phyloP scores from a whole-genome alignment of 2,113 vertebrate genomes.

The Urocynchramus pylzowi region DNA sequence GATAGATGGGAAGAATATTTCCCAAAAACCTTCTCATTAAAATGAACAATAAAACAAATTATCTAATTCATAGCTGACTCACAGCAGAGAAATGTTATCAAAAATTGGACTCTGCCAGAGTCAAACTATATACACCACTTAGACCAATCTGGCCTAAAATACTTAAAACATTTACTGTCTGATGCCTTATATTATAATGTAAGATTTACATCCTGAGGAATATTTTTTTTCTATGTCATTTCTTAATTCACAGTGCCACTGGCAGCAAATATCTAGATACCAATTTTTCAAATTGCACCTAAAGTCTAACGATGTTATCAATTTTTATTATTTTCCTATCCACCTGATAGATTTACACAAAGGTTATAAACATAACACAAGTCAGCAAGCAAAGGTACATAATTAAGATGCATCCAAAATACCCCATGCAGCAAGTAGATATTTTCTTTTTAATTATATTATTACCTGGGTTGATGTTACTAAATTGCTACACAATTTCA shows the following conservation, averaged over 20 bases:
- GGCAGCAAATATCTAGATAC: slow-evolving; percentile 47
- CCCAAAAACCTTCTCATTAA: neutral
- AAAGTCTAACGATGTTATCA: slow-evolving; percentile 54
- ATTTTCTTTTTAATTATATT: slow-evolving; percentile 81
- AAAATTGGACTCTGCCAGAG: neutral
- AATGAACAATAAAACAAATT: slow-evolving; percentile 29
- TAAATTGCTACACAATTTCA: slow-evolving; percentile 75
- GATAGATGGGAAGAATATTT: neutral
- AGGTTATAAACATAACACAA: slow-evolving; percentile 69
- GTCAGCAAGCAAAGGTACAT: slow-evolving; percentile 56
- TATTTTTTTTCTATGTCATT: slow-evolving; percentile 26
- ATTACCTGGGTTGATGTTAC: slow-evolving; percentile 75
- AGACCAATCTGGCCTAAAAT: neutral
- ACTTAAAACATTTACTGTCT: neutral
- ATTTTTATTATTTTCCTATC: slow-evolving; percentile 69
- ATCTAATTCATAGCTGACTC: neutral
- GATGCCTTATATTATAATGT: neutral
- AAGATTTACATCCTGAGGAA: neutral
- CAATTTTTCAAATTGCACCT: slow-evolving; percentile 69
- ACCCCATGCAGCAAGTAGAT: slow-evolving; percentile 67
- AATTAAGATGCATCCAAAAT: slow-evolving; percentile 74
- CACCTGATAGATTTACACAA: slow-evolving; percentile 53
- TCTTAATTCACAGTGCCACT: slow-evolving; percentile 44
- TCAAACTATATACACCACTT: neutral
- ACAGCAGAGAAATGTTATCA: neutral